phyloP scores from a whole-genome alignment of 2,888 invertebrate species.

The Cheilosia grossa region DNA sequence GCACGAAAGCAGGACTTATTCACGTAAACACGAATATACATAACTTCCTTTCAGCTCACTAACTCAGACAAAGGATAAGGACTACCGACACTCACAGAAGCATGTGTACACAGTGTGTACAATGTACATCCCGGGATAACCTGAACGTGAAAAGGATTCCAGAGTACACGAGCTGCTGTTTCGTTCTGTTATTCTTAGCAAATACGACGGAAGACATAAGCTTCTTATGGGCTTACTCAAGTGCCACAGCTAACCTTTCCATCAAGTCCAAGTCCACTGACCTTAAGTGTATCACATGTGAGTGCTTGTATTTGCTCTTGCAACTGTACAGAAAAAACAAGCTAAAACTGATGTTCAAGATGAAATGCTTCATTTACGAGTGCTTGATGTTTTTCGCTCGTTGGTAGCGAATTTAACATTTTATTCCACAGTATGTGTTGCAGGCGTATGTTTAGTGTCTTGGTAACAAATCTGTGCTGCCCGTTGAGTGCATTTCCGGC shows the following conservation, averaged over 20 bases:
- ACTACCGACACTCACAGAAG: conserved; percentile 1
- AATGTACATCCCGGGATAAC: conserved; percentile 55
- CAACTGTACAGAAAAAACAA: conserved; percentile 20
- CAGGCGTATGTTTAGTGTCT: background rate
- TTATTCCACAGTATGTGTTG: conserved; percentile 1
- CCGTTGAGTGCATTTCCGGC: background rate
- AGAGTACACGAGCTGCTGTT: conserved; percentile 14
- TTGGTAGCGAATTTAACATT: conserved; percentile 24
- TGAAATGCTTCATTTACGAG: conserved; percentile 13
- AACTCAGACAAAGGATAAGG: conserved; percentile 62
- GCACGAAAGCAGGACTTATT: conserved; percentile 26
- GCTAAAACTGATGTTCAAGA: background rate
- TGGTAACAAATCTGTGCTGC: background rate
- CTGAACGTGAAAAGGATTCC: conserved; percentile 63
- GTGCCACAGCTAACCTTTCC: conserved; percentile 41
- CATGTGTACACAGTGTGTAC: background rate
- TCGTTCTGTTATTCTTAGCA: conserved; percentile 61
- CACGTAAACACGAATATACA: conserved; percentile 24
- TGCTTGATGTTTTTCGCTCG: conserved; percentile 6
- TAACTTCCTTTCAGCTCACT: conserved; percentile 66
- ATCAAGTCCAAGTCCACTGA: conserved; percentile 71
- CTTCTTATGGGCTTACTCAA: conserved; percentile 66
- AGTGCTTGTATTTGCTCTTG: conserved; percentile 43
- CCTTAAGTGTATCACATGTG: conserved; percentile 52
- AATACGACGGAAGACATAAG: conserved; percentile 69